Evolutionary conservation across 2,113 vertebrate species (phyloP).

Genomic region (Cyphomyrus discorhynchus): DNA sequence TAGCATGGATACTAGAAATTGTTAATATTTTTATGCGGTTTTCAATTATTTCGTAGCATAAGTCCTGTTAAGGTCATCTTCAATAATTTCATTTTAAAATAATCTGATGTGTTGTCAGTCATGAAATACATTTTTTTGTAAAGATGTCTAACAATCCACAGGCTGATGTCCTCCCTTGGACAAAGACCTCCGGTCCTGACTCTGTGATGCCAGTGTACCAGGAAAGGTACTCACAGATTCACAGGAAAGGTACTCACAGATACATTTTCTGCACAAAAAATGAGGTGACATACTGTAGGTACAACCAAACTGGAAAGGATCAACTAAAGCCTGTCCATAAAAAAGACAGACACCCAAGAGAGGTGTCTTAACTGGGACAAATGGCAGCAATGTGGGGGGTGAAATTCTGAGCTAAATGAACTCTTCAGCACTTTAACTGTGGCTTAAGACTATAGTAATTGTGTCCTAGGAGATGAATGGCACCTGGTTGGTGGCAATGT

Average conservation of each 20-base stretch:
- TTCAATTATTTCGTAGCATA: neutral
- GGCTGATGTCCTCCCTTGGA: neutral
- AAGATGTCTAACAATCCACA: neutral
- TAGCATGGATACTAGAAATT: neutral
- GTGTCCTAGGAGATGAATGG: neutral
- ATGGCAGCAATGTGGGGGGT: neutral
- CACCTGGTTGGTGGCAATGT: neutral
- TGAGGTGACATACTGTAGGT: slow-evolving; percentile 10
- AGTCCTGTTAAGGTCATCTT: neutral
- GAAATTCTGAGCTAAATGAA: slow-evolving; percentile 20
- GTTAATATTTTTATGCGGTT: neutral
- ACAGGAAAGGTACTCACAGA: neutral
- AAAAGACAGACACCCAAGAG: slow-evolving; percentile 13
- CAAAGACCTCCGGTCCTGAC: neutral
- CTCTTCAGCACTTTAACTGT: slow-evolving; percentile 15
- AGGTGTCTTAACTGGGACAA: slow-evolving; percentile 21
- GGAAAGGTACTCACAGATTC: neutral
- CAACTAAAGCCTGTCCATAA: slow-evolving; percentile 17
- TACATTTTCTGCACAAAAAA: neutral
- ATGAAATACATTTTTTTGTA: neutral
- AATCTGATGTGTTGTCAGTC: neutral
- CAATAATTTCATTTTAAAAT: neutral
- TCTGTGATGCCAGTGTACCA: neutral
- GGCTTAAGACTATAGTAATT: slow-evolving; percentile 17
- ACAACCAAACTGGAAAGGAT: slow-evolving; percentile 10